These are phyloP conservation scores for Dryas iulia DNA, from an alignment of 1,140 invertebrate species.

Conservation along the genomic window DNA sequence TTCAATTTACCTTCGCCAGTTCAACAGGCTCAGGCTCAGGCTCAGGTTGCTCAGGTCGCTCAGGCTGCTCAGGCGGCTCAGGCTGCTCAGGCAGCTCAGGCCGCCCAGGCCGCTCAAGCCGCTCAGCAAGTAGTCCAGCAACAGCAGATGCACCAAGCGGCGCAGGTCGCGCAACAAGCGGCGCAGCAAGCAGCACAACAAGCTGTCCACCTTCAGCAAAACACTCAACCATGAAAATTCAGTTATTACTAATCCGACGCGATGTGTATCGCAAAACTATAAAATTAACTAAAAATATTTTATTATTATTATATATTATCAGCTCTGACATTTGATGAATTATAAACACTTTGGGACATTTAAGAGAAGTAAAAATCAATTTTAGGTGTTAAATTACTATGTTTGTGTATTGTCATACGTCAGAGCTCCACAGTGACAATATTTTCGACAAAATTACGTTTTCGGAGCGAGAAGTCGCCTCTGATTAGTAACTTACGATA, in stretches of 20 bases:
- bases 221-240: conserved; percentile 80
- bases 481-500: conserved; percentile 61
- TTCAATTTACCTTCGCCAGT: conserved; percentile 75
- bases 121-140: conserved; percentile 61
- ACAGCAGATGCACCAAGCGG: conserved; percentile 49
- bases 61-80: conserved; percentile 50
- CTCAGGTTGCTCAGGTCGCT: conserved; percentile 51
- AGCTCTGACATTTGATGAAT: conserved; percentile 3
- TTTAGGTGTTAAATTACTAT: conserved; percentile 3
- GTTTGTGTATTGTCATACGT: conserved; percentile 20
- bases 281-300: conserved; percentile 2
- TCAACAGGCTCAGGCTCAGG: conserved; percentile 59
- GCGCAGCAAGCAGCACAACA: conserved; percentile 72
- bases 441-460: conserved; percentile 33
- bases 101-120: conserved; percentile 45
- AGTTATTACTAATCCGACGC: conserved; percentile 81
- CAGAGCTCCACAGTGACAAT: conserved; percentile 11
- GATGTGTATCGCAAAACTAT: conserved; percentile 51
- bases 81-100: conserved; percentile 48
- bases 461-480: conserved; percentile 64
- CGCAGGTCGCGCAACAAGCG: conserved; percentile 57
- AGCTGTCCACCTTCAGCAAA: conserved; percentile 75
- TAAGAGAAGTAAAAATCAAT: neutral
- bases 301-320: conserved; percentile 1
- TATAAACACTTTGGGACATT: neutral